Conservation (phyloP, 2,888 invertebrate genomes). For the Lordiphosa fenestrarum region DNA sequence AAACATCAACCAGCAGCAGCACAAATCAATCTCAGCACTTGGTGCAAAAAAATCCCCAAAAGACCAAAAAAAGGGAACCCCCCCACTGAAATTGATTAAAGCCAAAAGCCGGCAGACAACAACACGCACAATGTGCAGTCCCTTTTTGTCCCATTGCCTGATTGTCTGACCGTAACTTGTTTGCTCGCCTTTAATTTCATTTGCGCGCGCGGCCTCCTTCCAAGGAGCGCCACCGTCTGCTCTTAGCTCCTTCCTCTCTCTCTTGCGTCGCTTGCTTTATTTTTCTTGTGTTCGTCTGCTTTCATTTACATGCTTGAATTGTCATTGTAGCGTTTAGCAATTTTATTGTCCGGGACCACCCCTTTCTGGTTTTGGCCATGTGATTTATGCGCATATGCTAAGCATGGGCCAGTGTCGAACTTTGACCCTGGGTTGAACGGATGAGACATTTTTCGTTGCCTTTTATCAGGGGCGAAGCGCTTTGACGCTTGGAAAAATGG, state of each 20-base stretch:
- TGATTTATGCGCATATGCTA: constrained; percentile 76
- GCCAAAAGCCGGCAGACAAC: constrained; percentile 36
- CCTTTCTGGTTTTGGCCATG: constrained; percentile 34
- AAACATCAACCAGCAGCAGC: constrained; percentile 39
- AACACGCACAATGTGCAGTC: constrained; percentile 55
- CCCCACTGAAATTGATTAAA: constrained; percentile 70
- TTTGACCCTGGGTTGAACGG: constrained; percentile 63
- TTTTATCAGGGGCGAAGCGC: constrained; percentile 51
- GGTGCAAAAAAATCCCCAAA: constrained; percentile 43
- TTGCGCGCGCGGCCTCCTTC: constrained; percentile 52
- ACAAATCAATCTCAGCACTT: constrained; percentile 76
- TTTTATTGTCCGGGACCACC: constrained; percentile 63
- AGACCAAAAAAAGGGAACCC: constrained; percentile 28
- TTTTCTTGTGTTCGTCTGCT: constrained; percentile 29
- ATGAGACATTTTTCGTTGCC: constrained; percentile 36
- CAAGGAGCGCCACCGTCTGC: constrained; percentile 7
- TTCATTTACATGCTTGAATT: constrained; percentile 76
- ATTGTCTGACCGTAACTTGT: constrained; percentile 76
- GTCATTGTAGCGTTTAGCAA: constrained; percentile 74
- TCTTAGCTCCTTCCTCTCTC: constrained; percentile 5
- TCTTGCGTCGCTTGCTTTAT: constrained; percentile 22
- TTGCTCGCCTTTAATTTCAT: constrained; percentile 78
- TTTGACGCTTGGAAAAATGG: constrained; percentile 52
- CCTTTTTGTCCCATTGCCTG: constrained; percentile 67
- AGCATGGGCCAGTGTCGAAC: constrained; percentile 38